Base-by-base conservation (phyloP, 2,888 invertebrate genomes). In the Clostera curtula region DNA sequence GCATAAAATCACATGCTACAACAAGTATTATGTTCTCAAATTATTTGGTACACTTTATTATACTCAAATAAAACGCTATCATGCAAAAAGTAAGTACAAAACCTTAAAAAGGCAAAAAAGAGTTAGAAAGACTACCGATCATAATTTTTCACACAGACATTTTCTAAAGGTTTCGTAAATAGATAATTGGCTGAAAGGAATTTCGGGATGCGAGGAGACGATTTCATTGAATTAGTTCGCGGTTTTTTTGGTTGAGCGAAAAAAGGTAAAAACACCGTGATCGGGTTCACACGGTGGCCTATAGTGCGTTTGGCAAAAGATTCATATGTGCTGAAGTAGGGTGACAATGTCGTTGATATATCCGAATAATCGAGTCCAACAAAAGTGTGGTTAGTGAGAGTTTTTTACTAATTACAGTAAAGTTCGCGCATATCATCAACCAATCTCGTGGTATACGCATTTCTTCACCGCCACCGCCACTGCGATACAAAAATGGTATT, bases 241-340 rank as follows among this genome's bases (percentile, higher is more conserved):
- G 59, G 40, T 34, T 40, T 51, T 59, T 61, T 62, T 67, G 56
- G 49, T 31, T 34, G 47, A 37, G 38, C 46, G 36, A 43, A 61
- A 67, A 66, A 59, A 51, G 42, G 44, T 65, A 64, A 69, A 65
- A 66, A 65, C 49, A 41, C 49, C 45, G 54, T 58, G 63, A 59
- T 61, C 55, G 46, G 61, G 67, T 72, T 77, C 77, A 72, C 76
- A 77, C 74, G 71, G 46, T 43, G 43, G 49, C 54, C 52, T 55
- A 52, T 41, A 51, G 47, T 53, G 40, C 51, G 52, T 61, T 74
- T 73, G 43, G 73, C 70, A 65, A 69, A 63, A 63, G 55, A 51
- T 56, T 70, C 74, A 74, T 70, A 73, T 71, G 66, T 64, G 40
- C 35, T 28, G 12, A 12, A 36, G 48, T 64, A 62, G 52, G 57